These are phyloP conservation scores for Scyliorhinus canicula DNA, from an alignment of 2,797 vertebrate genomes.

Conservation along the genomic window DNA sequence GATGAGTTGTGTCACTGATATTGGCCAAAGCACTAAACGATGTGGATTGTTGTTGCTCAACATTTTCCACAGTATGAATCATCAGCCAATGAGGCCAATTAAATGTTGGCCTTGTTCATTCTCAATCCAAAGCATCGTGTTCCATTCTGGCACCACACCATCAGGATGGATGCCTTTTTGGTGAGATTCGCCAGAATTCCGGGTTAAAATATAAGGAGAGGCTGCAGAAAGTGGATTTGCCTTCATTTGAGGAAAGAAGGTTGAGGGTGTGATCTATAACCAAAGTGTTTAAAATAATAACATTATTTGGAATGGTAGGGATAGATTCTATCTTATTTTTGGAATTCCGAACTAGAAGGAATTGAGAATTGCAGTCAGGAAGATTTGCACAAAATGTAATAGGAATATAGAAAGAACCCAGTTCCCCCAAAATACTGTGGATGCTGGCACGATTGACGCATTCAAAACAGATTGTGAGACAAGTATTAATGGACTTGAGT, in stretches of 20 bases:
- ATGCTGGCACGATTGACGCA: not conserved
- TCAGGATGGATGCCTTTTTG: not conserved
- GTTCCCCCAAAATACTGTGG: not conserved
- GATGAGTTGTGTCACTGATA: not conserved
- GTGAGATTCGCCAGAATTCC: not conserved
- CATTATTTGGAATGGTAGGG: not conserved
- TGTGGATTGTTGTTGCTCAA: too few species aligned
- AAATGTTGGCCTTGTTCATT: not conserved
- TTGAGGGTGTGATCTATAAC: not conserved
- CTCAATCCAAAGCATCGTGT: not conserved
- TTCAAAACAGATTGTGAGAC: too few species aligned
- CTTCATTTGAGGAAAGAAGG: not conserved
- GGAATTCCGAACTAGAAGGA: not conserved
- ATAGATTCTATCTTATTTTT: not conserved
- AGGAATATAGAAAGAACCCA: not conserved
- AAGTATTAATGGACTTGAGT: too few species aligned
- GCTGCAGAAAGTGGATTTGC: not conserved
- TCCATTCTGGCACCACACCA: not conserved
- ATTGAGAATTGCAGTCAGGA: not conserved
- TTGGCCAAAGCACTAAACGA: not conserved
- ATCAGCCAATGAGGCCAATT: not conserved
- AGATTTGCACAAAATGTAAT: too few species aligned
- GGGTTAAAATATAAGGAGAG: not conserved
- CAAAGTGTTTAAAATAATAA: not conserved
- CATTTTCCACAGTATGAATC: too few species aligned